Base-by-base conservation (phyloP, 1,140 invertebrate species). In the Rhagoletis zephyria region DNA sequence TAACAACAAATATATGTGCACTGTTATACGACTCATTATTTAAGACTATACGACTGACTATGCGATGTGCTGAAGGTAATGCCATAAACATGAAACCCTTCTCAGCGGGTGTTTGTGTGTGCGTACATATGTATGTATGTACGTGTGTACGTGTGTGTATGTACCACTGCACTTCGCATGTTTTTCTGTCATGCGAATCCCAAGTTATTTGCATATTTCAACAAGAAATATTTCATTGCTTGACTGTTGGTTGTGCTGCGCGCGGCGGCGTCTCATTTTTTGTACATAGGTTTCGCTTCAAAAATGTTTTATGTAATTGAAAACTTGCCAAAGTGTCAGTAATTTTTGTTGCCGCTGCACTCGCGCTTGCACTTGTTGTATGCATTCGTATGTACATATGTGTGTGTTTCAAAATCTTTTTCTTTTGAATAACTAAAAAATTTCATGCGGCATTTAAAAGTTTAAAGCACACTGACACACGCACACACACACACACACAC, bases 141-240 rank as follows among this genome's bases (percentile, higher is more conserved):
- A n/a, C n/a, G n/a, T n/a, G n/a, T n/a, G 60, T 86, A 19, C 40
- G 85, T 85, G 56, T 56, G n/a, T 6, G 6, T 45, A 40, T 86
- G 61, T 40, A n/a, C 42, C n/a, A 10, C 48, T 60, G 61, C 48
- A 14, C 48, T 64, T n/a, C 70, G 51, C 59, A 77, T 60, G 86
- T 48, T 77, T 74, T 74, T 45, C 42, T 67, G 87, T 65, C 61
- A 87, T 85, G 70, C 45, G 87, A 87, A 85, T 67, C 87, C 60
- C 9, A 87, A 87, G 77, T 85, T 85, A 87, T 87, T 87, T 87
- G 87, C 87, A 85, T 87, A 48, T 87, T 87, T 87, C 87, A 40
- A 65, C 74, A 87, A 56, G 48, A 74, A 51, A 74, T 16, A 45
- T 48, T 74, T 4, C 48, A 56, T 48, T 19, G 87, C 81, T 87